phyloP scores from a whole-genome alignment of 2,797 vertebrate species.

The Xerus rutilus region DNA sequence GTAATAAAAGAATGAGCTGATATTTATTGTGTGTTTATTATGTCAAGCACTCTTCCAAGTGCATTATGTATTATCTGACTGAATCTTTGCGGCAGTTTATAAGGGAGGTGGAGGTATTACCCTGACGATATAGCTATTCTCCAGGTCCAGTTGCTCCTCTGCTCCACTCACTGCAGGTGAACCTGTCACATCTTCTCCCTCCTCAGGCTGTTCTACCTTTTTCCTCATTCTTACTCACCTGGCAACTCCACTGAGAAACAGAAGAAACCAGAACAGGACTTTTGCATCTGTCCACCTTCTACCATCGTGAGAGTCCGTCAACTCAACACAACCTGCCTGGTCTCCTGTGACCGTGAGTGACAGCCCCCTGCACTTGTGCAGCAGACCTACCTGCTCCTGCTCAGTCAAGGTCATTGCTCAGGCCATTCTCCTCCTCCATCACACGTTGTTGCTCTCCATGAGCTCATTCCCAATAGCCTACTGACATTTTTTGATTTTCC shows the following conservation, averaged over 20 bases:
- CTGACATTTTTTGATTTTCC: neutral
- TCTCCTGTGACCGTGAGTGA: neutral
- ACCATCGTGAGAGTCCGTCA: neutral
- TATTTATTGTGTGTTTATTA: neutral
- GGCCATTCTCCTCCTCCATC: neutral
- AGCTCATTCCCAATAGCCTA: neutral
- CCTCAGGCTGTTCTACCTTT: neutral
- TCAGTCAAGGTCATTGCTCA: neutral
- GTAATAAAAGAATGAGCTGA: neutral
- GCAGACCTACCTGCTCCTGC: neutral
- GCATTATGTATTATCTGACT: neutral
- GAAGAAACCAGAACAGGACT: neutral
- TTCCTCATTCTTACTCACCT: neutral
- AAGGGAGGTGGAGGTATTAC: neutral
- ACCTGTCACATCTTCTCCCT: neutral
- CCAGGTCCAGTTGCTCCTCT: neutral
- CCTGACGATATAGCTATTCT: neutral
- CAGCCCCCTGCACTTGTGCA: neutral
- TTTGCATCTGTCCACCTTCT: neutral
- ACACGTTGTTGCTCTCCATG: neutral
- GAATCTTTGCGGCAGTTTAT: neutral
- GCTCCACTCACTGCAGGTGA: neutral
- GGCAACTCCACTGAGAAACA: neutral
- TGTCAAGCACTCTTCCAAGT: neutral
- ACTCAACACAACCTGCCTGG: rapidly evolving